Evolutionary conservation across 2,113 vertebrate species (phyloP).

Genomic region (Caloenas nicobarica): DNA sequence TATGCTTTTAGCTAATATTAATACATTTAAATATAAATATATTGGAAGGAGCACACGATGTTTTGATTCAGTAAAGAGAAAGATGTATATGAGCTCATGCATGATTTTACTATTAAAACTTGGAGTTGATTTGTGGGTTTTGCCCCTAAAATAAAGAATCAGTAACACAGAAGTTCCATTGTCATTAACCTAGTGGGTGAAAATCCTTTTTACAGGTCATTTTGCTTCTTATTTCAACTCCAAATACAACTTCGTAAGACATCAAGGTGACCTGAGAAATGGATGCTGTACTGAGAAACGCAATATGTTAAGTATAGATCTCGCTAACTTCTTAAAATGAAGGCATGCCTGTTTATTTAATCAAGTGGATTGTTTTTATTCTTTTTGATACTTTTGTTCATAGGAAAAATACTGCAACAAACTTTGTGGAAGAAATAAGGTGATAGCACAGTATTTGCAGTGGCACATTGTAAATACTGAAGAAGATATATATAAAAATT

Average conservation of each 20-base stretch:
- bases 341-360: background rate
- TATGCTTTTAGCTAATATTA: background rate
- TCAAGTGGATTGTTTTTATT: background rate
- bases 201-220: background rate
- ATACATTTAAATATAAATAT: background rate
- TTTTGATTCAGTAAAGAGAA: background rate
- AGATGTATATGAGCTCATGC: background rate
- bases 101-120: background rate
- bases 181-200: background rate
- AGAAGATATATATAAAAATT: background rate
- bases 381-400: background rate
- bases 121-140: background rate
- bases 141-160: background rate
- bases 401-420: background rate
- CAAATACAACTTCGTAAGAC: background rate
- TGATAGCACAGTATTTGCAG: background rate
- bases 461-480: background rate
- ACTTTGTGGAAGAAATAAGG: background rate
- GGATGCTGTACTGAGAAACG: background rate
- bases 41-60: background rate
- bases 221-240: background rate
- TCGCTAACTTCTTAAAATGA: background rate
- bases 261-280: background rate
- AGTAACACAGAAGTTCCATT: background rate
- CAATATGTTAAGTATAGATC: background rate